Percentiles rank a stretch among this genome's conserved stretches.
Evolutionary conservation across 2,888 invertebrate genomes (phyloP).

Genomic region (Sphaeridia pumilis): DNA sequence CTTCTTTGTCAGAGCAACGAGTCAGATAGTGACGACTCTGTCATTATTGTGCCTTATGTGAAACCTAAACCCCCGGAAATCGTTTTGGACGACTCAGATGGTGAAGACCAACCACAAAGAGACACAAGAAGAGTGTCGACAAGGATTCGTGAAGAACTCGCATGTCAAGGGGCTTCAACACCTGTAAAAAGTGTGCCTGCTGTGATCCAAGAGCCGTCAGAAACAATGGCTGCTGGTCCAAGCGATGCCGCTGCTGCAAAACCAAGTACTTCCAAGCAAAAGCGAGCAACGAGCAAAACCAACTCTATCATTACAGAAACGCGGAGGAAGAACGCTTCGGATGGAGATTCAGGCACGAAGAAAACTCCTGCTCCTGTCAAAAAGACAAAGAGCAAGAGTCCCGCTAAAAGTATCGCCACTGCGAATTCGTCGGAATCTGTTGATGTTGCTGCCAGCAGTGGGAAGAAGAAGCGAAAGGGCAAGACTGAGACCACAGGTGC

Average conservation of each 20-base stretch:
- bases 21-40: constrained; percentile 4
- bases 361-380: too few relatives aligned
- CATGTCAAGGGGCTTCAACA: not conserved
- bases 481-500: not conserved
- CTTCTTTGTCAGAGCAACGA: not conserved
- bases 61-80: constrained; percentile 2
- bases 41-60: constrained; percentile 1
- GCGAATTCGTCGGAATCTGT: too few relatives aligned
- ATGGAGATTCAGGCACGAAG: not conserved
- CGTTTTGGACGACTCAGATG: not conserved
- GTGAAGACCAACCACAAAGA: not conserved
- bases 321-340: not conserved
- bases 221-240: not conserved
- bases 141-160: too few relatives aligned
- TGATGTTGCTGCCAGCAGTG: not conserved
- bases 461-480: not conserved
- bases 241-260: not conserved
- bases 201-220: not conserved
- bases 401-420: not conserved
- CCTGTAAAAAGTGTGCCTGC: not conserved
- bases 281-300: not conserved
- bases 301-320: too few relatives aligned
- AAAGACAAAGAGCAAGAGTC: not conserved
- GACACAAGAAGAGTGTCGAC: not conserved
- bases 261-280: not conserved